Percentiles rank a stretch among this genome's conserved stretches.
Conservation (phyloP, 2,888 invertebrate species). For the Lasioglossum villosulum region DNA sequence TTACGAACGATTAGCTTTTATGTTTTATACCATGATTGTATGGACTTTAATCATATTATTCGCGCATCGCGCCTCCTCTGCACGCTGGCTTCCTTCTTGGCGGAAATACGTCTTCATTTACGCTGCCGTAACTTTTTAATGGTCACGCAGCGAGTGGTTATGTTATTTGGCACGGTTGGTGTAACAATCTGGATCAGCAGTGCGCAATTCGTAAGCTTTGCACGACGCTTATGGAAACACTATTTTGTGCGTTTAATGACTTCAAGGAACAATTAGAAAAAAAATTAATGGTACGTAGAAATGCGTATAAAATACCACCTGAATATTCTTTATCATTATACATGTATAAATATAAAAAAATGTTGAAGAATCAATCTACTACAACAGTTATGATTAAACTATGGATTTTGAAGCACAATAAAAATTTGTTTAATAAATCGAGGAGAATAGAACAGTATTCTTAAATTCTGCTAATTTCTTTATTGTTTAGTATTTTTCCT, state of each 20-base stretch:
- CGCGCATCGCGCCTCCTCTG: slow-evolving; percentile 14
- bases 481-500: too few species aligned
- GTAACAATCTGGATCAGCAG: slow-evolving; percentile 21
- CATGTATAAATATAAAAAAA: background rate
- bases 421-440: too few species aligned
- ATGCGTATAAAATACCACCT: background rate
- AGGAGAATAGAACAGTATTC: too few species aligned
- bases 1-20: background rate
- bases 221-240: slow-evolving; percentile 9
- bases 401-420: too few species aligned
- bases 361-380: background rate
- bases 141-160: slow-evolving; percentile 63
- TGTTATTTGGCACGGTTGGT: slow-evolving; percentile 52
- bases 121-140: slow-evolving; percentile 77
- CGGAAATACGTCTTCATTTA: slow-evolving; percentile 76
- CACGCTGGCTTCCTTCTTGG: slow-evolving; percentile 27
- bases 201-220: background rate
- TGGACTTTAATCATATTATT: slow-evolving; percentile 31
- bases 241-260: slow-evolving; percentile 1
- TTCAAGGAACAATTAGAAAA: background rate
- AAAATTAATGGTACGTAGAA: background rate
- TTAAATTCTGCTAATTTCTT: too few species aligned
- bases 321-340: background rate
- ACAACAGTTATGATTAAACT: too few species aligned
- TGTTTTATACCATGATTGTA: slow-evolving; percentile 38